Conservation (phyloP, 2,888 invertebrate species). For the Microchrysa polita region DNA sequence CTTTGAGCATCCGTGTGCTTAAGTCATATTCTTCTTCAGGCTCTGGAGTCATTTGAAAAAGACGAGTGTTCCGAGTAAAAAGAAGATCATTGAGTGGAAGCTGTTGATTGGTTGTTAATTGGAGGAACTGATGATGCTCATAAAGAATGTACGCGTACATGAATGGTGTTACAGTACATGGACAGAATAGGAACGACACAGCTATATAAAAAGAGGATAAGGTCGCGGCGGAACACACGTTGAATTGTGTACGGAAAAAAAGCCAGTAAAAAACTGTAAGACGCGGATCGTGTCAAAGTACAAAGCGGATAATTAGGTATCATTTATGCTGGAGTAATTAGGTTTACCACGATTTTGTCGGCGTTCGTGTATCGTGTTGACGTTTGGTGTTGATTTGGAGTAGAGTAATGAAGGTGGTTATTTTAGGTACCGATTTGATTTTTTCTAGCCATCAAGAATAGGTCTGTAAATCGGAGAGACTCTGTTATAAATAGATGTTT, state of each 20-base stretch:
- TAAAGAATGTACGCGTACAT: conserved; percentile 20
- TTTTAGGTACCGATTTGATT: no score
- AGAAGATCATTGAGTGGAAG: conserved; percentile 39
- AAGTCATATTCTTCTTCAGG: not conserved
- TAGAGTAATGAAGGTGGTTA: no score
- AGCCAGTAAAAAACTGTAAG: conserved; percentile 1
- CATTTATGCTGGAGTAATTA: conserved; percentile 30
- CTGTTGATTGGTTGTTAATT: conserved; percentile 48
- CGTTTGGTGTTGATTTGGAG: no score
- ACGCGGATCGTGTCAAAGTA: not conserved
- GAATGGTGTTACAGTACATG: not conserved
- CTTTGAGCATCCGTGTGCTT: not conserved
- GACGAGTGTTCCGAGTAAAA: not conserved
- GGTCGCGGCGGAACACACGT: not conserved
- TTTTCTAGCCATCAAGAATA: no score
- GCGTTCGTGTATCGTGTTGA: no score
- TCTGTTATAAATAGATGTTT: no score
- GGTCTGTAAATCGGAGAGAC: no score
- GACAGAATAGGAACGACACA: not conserved
- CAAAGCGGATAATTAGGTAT: conserved; percentile 31
- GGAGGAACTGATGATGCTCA: conserved; percentile 41
- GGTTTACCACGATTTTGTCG: conserved; percentile 10
- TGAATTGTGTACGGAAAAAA: not conserved
- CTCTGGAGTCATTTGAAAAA: conserved; percentile 13
- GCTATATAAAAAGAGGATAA: not conserved